Conservation (phyloP, 2,797 vertebrate genomes). For the Paramormyrops hopkinsi region DNA sequence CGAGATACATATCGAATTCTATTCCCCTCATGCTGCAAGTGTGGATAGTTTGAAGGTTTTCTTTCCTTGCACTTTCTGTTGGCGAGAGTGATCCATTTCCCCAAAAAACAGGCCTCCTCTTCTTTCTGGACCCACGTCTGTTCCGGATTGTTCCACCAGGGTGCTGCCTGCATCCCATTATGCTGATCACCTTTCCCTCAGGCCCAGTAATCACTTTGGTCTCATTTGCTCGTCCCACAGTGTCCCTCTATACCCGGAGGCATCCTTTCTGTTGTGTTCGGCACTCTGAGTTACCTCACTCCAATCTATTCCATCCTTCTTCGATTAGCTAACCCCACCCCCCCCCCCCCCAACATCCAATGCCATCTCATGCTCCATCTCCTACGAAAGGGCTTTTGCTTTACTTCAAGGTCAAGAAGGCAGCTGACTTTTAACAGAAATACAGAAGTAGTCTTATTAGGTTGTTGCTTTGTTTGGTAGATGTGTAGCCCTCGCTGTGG, state of each 20-base stretch:
- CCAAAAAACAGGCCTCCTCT: neutral
- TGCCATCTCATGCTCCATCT: neutral
- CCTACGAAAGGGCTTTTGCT: neutral
- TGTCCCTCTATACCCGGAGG: neutral
- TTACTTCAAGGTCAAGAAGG: conserved; percentile 36
- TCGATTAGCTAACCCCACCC: neutral
- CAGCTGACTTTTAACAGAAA: neutral
- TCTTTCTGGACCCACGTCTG: neutral
- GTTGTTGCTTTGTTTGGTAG: neutral
- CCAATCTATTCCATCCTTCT: neutral
- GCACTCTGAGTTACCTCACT: neutral
- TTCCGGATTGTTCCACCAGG: neutral
- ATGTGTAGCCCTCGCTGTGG: neutral
- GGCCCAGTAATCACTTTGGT: neutral
- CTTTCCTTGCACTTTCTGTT: neutral
- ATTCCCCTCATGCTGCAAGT: neutral
- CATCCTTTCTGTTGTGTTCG: neutral
- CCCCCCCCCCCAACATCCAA: neutral
- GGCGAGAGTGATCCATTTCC: neutral
- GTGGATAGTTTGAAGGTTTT: neutral
- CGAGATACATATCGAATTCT: neutral
- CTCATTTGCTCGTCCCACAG: neutral
- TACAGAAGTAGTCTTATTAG: neutral
- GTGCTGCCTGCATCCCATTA: neutral
- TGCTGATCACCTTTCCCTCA: neutral